Evolutionary conservation across 2,797 vertebrate species (phyloP).

Genomic region (Yasuhikotakia modesta): DNA sequence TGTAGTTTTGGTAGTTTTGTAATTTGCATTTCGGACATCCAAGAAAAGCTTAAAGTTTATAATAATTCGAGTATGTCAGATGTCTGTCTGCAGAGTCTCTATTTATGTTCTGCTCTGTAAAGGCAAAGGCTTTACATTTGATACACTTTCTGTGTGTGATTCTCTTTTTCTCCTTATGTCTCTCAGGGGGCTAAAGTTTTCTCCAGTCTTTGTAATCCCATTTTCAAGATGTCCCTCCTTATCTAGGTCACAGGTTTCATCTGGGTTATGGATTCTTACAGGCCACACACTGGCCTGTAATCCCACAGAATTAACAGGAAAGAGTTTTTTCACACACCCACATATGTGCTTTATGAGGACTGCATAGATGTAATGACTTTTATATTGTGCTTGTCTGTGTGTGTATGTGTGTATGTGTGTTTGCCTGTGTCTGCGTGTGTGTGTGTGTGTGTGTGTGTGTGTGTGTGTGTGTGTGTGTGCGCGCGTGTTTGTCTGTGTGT

Average conservation of each 20-base stretch:
- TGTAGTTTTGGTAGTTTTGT: too few relatives aligned
- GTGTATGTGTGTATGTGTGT: not conserved
- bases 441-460: not conserved
- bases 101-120: too few relatives aligned
- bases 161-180: slow-evolving; percentile 41
- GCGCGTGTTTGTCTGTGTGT: slow-evolving; percentile 23
- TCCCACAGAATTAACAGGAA: not conserved
- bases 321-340: too few relatives aligned
- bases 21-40: too few relatives aligned
- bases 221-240: slow-evolving; percentile 54
- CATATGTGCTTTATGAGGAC: too few relatives aligned
- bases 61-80: too few relatives aligned
- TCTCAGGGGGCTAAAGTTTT: slow-evolving; percentile 64
- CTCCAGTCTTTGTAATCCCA: slow-evolving; percentile 68
- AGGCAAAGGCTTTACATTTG: too few relatives aligned
- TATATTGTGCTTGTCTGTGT: too few relatives aligned
- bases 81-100: too few relatives aligned
- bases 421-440: slow-evolving; percentile 22
- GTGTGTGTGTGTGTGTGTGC: not conserved
- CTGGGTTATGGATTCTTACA: slow-evolving; percentile 49
- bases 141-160: too few relatives aligned
- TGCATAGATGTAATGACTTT: too few relatives aligned
- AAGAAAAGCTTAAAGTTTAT: too few relatives aligned
- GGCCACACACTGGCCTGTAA: slow-evolving; percentile 41
- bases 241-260: slow-evolving; percentile 69